Evolutionary conservation across 1,140 invertebrate genomes (phyloP).

Genomic region (Hypsibius dujardini): DNA sequence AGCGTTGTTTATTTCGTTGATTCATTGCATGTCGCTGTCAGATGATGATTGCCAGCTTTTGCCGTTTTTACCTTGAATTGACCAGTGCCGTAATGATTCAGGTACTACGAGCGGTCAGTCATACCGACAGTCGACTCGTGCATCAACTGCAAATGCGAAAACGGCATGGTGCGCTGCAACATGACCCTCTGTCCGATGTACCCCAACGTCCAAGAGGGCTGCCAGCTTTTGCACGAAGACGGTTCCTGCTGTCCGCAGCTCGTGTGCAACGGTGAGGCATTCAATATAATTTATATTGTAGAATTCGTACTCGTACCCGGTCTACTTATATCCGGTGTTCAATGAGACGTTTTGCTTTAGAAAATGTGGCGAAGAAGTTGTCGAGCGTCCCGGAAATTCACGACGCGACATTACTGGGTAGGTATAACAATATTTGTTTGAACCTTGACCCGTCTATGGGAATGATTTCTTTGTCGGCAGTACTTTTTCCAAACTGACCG

Average conservation of each 20-base stretch:
- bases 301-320: too few species aligned
- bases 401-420: constrained; percentile 8
- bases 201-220: constrained; percentile 9
- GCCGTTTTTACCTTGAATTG: too few species aligned
- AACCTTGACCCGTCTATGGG: too few species aligned
- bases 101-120: constrained; percentile 7
- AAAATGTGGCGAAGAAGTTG: constrained; percentile 12
- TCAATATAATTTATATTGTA: not conserved
- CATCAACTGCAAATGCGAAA: constrained; percentile 13
- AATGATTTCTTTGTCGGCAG: too few species aligned
- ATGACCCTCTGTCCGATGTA: constrained; percentile 16
- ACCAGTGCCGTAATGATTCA: too few species aligned
- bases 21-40: too few species aligned
- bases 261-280: not conserved
- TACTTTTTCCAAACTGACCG: too few species aligned
- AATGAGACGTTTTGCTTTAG: constrained; percentile 8
- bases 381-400: not conserved
- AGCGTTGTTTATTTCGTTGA: too few species aligned
- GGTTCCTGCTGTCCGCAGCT: constrained; percentile 11
- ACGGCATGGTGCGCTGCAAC: constrained; percentile 6
- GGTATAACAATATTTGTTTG: too few species aligned
- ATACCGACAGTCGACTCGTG: constrained; percentile 10
- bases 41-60: too few species aligned
- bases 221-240: not conserved
- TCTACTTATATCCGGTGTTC: too few species aligned